Evolutionary conservation across 2,797 vertebrate genomes (phyloP).

Genomic region (Pterois miles): DNA sequence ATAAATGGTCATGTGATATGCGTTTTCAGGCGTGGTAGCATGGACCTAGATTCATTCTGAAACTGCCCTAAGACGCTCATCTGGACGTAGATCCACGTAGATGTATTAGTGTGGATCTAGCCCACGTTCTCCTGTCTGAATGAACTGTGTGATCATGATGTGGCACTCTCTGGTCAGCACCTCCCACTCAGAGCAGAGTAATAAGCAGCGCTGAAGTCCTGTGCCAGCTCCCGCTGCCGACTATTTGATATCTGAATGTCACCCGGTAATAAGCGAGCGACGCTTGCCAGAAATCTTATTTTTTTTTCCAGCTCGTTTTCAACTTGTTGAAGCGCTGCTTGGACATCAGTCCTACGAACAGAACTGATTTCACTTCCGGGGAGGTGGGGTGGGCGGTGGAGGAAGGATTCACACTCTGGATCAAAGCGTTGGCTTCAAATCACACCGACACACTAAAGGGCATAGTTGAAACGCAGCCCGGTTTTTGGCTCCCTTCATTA

Average conservation of each 20-base stretch:
- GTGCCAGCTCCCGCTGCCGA: conserved; percentile 54
- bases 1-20: no score
- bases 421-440: conserved; percentile 27
- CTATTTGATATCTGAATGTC: conserved; percentile 68
- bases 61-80: no score
- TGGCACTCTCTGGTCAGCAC: conserved; percentile 40
- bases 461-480: conserved; percentile 6
- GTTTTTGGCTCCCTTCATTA: conserved; percentile 3
- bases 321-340: conserved; percentile 48
- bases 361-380: conserved; percentile 35
- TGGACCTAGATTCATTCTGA: no score
- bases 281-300: conserved; percentile 49
- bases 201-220: conserved; percentile 41
- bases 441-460: conserved; percentile 22
- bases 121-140: conserved; percentile 12
- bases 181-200: conserved; percentile 57
- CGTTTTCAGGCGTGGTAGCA: no score
- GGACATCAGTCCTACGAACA: conserved; percentile 33
- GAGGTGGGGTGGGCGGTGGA: background rate
- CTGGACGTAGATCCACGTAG: no score
- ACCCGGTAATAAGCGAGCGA: conserved; percentile 52
- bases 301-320: conserved; percentile 52
- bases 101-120: no score
- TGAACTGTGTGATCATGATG: conserved; percentile 36
- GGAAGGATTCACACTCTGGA: conserved; percentile 27